Evolutionary conservation across 1,140 invertebrate species (phyloP).

Genomic region (Probaryconus sp.): DNA sequence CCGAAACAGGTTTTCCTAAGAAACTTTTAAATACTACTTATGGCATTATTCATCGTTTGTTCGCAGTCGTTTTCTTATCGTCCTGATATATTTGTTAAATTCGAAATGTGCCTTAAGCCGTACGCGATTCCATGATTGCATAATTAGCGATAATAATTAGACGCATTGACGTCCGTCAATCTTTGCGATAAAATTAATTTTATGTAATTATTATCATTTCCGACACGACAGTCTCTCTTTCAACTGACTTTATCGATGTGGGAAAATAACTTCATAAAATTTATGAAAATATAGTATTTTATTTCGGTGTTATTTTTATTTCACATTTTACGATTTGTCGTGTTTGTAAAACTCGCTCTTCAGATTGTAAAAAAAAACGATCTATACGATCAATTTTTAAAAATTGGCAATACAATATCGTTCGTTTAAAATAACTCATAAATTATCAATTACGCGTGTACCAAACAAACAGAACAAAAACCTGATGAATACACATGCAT

Average conservation of each 20-base stretch:
- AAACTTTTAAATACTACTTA: slow-evolving; percentile 22
- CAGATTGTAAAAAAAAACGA: too few species aligned
- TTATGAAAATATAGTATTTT: too few species aligned
- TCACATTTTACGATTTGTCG: too few species aligned
- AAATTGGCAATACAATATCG: too few species aligned
- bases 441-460: not conserved
- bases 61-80: slow-evolving; percentile 5
- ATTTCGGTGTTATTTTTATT: too few species aligned
- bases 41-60: slow-evolving; percentile 14
- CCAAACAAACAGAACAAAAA: too few species aligned
- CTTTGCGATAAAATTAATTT: not conserved
- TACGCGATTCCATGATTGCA: not conserved
- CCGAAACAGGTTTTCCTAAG: slow-evolving; percentile 35
- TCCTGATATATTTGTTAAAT: not conserved
- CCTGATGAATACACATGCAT: too few species aligned
- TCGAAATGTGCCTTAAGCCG: not conserved
- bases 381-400: too few species aligned
- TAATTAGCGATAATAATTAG: not conserved
- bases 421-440: not conserved
- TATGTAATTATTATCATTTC: too few species aligned
- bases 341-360: too few species aligned
- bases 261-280: too few species aligned
- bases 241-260: too few species aligned
- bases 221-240: not conserved
- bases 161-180: not conserved